Base-by-base conservation (phyloP, 2,113 vertebrate species). In the Platanista minor region DNA sequence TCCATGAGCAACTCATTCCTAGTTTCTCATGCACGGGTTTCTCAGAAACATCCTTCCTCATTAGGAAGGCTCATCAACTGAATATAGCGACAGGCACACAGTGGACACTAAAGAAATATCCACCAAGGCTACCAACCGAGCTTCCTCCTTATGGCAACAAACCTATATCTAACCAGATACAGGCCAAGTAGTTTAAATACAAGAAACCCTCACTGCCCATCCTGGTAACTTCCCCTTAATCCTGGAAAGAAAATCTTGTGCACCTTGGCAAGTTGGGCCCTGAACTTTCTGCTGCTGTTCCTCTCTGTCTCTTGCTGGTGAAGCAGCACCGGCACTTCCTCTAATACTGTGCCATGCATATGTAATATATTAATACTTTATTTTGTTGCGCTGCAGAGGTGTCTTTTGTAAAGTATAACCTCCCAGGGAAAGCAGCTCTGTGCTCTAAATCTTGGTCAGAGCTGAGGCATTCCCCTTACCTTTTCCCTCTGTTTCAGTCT, bases 231-330 rank as follows among this genome's bases (percentile, higher is more conserved):
- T 77, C 46, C 29, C 21, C 77, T 88, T 69, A 57, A 84, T 88
- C 88, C 52, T 83, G 77, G 77, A 91, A 97, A 96, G 90, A 87
- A 93, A 89, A 90, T 74, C 54, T 80, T 91, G 61, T 69, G 62
- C n/a, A 83, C 75, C 46, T 89, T 64, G 82, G n/a, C n/a, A 69
- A 43, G 59, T 41, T 81, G 62, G 33, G 39, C 69, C 52, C 57
- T 74, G 75, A 85, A 91, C 67, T 94, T 98, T 96, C 96, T 97
- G 96, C 96, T 98, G 95, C 95, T 86, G 83, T 96, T 96, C 74
- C 74, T 97, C 94, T 96, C 64, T 96, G 83, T 81, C 86, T 96
- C 78, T 97, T 97, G 88, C 85, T 96, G 62, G 83, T 87, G 75
- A 96, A 86, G 11, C 80, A 81, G 31, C 75, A 59, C 46, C 41